These are phyloP conservation scores for Halisarca cf. caerulea DNA, from an alignment of 37 sponge, comb jelly and placozoan species.

Conservation along the genomic window DNA sequence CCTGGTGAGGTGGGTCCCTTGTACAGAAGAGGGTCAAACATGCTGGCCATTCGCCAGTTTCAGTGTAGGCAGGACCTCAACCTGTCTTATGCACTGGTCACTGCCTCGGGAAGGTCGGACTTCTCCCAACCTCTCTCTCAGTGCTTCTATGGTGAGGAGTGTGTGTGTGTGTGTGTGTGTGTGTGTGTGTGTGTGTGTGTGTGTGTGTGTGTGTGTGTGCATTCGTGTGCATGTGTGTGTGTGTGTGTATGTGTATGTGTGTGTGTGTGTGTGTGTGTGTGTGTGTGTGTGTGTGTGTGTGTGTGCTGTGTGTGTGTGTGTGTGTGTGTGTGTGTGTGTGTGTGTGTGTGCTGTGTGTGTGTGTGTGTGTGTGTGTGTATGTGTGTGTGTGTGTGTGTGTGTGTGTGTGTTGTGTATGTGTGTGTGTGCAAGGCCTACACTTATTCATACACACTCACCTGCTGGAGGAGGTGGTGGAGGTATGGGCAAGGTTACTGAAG, in stretches of 20 bases:
- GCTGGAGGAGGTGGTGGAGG: no score
- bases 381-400: no score
- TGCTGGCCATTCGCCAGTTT: constrained; percentile 16
- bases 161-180: constrained; percentile 17
- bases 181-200: constrained; percentile 12
- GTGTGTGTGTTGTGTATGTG: no score
- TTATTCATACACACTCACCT: no score
- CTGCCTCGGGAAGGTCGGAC: background rate
- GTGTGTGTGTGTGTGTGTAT: no score
- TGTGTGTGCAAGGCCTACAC: no score
- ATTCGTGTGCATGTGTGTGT: background rate
- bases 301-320: background rate
- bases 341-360: no score
- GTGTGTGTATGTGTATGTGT: constrained; percentile 18
- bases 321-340: background rate
- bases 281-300: background rate
- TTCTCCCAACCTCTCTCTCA: constrained; percentile 10
- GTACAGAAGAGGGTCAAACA: constrained; percentile 15
- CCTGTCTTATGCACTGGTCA: constrained; percentile 27
- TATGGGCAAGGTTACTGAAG: no score
- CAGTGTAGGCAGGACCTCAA: constrained; percentile 6
- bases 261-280: constrained; percentile 5
- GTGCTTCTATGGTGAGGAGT: constrained; percentile 8
- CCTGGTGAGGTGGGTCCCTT: constrained; percentile 12
- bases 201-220: constrained; percentile 30